Base-by-base conservation (phyloP, 2,888 invertebrate species). In the Caenorhabditis drosophilae region DNA sequence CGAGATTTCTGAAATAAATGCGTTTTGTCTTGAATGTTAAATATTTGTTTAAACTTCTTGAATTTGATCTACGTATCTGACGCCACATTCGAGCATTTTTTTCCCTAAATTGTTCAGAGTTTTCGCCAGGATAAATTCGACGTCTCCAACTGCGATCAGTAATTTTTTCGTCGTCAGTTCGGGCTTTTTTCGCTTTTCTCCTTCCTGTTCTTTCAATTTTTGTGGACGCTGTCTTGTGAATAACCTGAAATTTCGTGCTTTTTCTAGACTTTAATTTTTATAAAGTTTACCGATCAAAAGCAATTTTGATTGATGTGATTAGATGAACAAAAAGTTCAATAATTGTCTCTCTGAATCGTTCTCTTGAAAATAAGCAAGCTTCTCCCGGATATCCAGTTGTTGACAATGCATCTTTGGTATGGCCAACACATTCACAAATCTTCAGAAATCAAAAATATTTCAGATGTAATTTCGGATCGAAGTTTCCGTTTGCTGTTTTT, bases 121-220 rank as follows among this genome's bases (percentile, higher is more conserved):
- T 34, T 73, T 69, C n/a, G 73, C 64, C 16, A 79, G 54, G 26
- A 81, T 72, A 61, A 78, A 83, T 45, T 84, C 81, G 15, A 83
- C 60, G 56, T 83, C 83, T 51, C 80, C 76, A 25, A 82, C 73
- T 6, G 77, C 73, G 16, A 82, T 79, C 22, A 83, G 54, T 27
- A 83, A 61, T 44, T 80, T 79, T 35, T 78, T 70, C 18, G 78
- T 76, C n/a, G 72, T 74, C 1, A 70, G 53, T n/a, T 53, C 45
- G 27, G 48, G 57, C 4, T 52, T 48, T 36, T 36, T 26, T 7
- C 23, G 2, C 18, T 20, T 22, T 40, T 50, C 16, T 54, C 50
- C 25, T 40, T 54, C 34, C 26, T 51, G 6, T 12, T 27, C 35
- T 20, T 41, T 47, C 15, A 64, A 20, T 34, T 60, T 45, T 46